Base-by-base conservation (phyloP, 1,140 invertebrate species). In the Bombus confusus region DNA sequence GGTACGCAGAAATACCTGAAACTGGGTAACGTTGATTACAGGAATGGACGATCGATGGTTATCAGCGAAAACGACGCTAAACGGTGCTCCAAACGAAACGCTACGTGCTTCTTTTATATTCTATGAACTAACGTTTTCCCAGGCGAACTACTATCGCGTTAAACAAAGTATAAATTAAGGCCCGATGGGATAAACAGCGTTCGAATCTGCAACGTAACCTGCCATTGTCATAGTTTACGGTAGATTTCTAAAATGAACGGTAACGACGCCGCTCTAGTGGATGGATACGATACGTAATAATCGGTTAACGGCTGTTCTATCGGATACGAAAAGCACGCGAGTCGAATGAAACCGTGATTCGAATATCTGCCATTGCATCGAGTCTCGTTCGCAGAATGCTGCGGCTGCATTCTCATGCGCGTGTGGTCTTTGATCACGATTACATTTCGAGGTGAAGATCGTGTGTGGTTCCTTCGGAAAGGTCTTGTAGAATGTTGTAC, bases 231-330 rank as follows among this genome's bases (percentile, higher is more conserved):
- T 69, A 37, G 52, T 80, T 80, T 31, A 80, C 66, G 78, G 78
- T 80, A 52, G 78, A 80, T 80, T 69, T 80, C 43, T 80, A 37
- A 68, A 52, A 41, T 80, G 78, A 80, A 80, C 78, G 66, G n/a
- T 31, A 80, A 79, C 77, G 25, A 79, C 77, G 31, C 52, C 78
- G 69, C 28, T 41, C 18, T 22, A 41, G 41, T 68, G 15, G n/a
- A 79, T 47, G 68, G 62, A 66, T 37, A 41, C 41, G 64, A 80
- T 69, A 52, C 41, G 72, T 64, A 69, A 80, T 80, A 52, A 80
- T 80, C 78, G 64, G 64, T 47, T 69, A 69, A 69, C 64, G 78
- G 62, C 43, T 73, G 78, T 69, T 80, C 64, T 3, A 62, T 72
- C 37, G 47, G 37, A 28, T 52, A 43, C 43, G 81, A 83, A 68